These are phyloP conservation scores for Erinaceus europaeus DNA, from an alignment of 2,113 vertebrate genomes.

Conservation along the genomic window DNA sequence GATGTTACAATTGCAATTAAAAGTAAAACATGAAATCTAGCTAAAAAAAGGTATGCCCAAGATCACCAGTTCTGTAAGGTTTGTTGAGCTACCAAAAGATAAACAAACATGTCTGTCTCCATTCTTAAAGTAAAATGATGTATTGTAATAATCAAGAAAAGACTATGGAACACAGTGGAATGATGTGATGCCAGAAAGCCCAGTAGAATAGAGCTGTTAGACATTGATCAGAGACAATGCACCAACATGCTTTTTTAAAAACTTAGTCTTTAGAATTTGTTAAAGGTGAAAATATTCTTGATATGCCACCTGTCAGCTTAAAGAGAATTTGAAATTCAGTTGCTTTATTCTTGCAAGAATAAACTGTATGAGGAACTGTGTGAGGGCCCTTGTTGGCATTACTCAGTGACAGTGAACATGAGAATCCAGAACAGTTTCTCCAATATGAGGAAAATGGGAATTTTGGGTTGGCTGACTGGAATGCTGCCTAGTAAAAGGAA, in stretches of 20 bases:
- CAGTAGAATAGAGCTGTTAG: neutral
- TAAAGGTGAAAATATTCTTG: neutral
- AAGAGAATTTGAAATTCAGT: neutral
- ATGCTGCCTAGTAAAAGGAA: constrained; percentile 52
- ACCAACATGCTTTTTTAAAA: neutral
- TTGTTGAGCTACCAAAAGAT: neutral
- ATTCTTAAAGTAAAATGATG: neutral
- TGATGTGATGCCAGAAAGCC: neutral
- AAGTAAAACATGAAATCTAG: constrained; percentile 13
- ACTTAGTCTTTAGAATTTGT: neutral
- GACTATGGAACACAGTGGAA: neutral
- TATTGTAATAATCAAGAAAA: neutral
- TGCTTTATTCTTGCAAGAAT: neutral
- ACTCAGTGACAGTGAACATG: neutral
- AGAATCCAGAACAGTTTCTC: constrained; percentile 52
- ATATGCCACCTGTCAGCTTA: neutral
- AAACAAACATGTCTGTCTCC: neutral
- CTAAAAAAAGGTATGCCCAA: neutral
- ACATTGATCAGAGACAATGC: neutral
- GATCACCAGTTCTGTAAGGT: neutral
- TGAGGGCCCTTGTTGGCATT: neutral
- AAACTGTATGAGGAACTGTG: neutral
- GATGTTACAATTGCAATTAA: neutral
- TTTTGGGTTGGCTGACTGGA: constrained; percentile 66
- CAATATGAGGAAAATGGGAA: constrained; percentile 30